Evolutionary conservation across 2,113 vertebrate genomes (phyloP).

Genomic region (Rousettus leschenaultii): DNA sequence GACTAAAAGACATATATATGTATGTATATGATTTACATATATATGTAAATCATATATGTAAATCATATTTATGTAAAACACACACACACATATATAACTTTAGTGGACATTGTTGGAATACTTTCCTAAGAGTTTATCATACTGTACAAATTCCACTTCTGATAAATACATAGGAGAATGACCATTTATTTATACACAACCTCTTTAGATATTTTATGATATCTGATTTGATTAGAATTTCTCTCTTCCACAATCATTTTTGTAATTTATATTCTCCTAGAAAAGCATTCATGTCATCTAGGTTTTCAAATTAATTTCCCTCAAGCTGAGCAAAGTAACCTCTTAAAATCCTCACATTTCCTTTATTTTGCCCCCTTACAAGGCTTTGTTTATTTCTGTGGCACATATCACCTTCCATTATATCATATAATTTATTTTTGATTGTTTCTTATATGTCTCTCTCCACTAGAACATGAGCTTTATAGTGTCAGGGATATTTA

Average conservation of each 20-base stretch:
- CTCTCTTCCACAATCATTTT: neutral
- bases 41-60: too few species aligned
- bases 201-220: constrained; percentile 21
- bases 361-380: neutral
- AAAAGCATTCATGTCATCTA: neutral
- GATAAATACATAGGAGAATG: neutral
- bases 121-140: neutral
- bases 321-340: neutral
- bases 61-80: too few species aligned
- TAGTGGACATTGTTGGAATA: neutral
- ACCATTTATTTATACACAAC: neutral
- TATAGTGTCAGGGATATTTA: neutral
- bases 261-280: neutral
- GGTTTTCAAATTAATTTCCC: neutral
- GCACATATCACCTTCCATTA: neutral
- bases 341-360: neutral
- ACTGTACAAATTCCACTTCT: neutral
- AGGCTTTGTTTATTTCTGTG: neutral
- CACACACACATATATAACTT: neutral
- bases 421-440: neutral
- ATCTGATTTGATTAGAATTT: constrained; percentile 1
- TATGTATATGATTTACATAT: neutral
- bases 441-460: neutral
- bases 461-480: neutral
- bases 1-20: neutral